Evolutionary conservation across 2,888 invertebrate genomes (phyloP).

Genomic region (Acanthosepion lycidas): DNA sequence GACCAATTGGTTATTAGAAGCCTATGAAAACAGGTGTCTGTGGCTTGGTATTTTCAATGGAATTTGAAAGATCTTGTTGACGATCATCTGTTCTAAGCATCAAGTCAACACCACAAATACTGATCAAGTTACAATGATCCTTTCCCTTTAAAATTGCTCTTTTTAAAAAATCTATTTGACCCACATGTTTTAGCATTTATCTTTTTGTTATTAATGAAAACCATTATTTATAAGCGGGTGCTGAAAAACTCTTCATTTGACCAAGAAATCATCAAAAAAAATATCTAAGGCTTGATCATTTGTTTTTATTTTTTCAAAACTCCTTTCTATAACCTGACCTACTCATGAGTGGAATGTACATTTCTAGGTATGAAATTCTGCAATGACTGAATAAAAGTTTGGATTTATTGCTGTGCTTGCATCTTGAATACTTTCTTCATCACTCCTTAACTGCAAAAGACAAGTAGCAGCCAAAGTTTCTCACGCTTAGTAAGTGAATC

Average conservation of each 20-base stretch:
- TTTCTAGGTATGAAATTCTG: too few species aligned
- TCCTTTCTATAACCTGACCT: too few species aligned
- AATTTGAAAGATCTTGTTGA: background rate
- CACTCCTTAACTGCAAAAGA: too few species aligned
- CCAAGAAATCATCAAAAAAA: too few species aligned
- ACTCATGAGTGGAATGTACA: too few species aligned
- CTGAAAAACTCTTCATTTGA: too few species aligned
- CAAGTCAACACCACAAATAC: background rate
- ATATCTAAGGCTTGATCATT: too few species aligned
- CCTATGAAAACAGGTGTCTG: background rate
- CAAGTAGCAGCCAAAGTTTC: too few species aligned
- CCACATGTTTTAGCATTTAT: background rate
- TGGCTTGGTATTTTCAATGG: background rate
- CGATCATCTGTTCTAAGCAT: background rate
- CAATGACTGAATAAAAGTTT: background rate
- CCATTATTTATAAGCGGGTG: background rate
- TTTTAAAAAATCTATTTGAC: background rate
- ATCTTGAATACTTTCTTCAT: background rate
- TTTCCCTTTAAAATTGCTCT: background rate
- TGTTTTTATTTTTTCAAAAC: background rate
- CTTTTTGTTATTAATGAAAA: background rate
- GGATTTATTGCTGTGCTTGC: background rate
- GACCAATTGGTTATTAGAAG: too few species aligned
- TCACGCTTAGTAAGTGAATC: too few species aligned
- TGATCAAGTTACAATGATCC: background rate